phyloP scores from a whole-genome alignment of 2,113 vertebrate species.

The Climacteris rufus region DNA sequence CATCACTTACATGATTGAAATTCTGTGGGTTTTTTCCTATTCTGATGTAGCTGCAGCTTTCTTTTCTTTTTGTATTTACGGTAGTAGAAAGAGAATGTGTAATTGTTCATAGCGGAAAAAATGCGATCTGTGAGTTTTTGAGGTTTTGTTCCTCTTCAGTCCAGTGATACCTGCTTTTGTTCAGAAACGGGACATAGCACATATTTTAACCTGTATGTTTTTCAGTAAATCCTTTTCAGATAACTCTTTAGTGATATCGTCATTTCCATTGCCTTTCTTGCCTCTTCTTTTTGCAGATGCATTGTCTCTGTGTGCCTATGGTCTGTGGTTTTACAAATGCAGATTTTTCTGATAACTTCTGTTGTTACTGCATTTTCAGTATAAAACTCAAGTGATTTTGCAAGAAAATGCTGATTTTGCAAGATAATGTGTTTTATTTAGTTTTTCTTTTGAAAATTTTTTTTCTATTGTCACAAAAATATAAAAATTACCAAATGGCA shows the following conservation, averaged over 20 bases:
- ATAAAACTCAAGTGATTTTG: background rate
- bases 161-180: background rate
- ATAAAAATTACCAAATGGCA: background rate
- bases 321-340: background rate
- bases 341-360: background rate
- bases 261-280: background rate
- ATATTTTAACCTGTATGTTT: background rate
- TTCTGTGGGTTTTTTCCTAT: background rate
- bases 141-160: background rate
- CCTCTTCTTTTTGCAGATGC: background rate
- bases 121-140: background rate
- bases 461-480: background rate
- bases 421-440: background rate
- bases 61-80: background rate
- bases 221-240: background rate
- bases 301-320: background rate
- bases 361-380: background rate
- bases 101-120: background rate
- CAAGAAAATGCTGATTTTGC: background rate
- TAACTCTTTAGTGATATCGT: background rate
- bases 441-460: background rate
- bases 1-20: background rate
- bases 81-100: background rate
- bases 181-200: background rate
- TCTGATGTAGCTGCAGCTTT: background rate